phyloP scores from a whole-genome alignment of 2,888 invertebrate genomes.

The Aquatica leii region DNA sequence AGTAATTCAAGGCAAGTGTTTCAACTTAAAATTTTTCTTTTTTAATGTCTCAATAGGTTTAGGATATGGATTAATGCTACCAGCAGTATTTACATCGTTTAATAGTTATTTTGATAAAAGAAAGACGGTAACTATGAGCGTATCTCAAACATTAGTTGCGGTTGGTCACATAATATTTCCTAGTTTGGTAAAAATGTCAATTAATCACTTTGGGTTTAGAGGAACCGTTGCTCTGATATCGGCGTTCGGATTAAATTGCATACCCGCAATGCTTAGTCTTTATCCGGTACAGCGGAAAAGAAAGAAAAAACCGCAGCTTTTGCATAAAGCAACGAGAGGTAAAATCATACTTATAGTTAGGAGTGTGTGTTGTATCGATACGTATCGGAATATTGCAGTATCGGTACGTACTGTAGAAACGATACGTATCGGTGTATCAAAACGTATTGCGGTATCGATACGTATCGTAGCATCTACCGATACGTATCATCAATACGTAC shows the following conservation, averaged over 20 bases:
- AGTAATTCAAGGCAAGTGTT: conserved; percentile 66
- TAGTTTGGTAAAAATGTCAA: conserved; percentile 67
- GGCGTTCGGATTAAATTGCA: conserved; percentile 71
- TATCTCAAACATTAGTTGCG: conserved; percentile 76
- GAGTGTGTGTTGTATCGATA: too few relatives aligned
- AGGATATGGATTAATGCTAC: conserved; percentile 77
- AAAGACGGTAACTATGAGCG: conserved; percentile 76
- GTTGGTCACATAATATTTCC: conserved; percentile 75
- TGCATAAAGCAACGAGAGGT: too few relatives aligned
- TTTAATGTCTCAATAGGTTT: too few relatives aligned
- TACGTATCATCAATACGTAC: too few relatives aligned
- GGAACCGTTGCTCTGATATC: conserved; percentile 74
- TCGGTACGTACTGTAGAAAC: too few relatives aligned
- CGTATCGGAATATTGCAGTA: too few relatives aligned
- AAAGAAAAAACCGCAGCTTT: conserved; percentile 49
- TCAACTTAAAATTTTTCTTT: not conserved
- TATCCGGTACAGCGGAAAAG: conserved; percentile 80
- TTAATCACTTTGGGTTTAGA: conserved; percentile 72
- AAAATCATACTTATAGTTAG: too few relatives aligned
- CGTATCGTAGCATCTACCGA: too few relatives aligned
- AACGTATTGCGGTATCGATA: too few relatives aligned
- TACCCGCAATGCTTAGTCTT: conserved; percentile 75
- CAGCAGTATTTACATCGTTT: conserved; percentile 76
- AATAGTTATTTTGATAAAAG: conserved; percentile 77
- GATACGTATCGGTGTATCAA: too few relatives aligned